These are phyloP conservation scores for Gouania willdenowi DNA, from an alignment of 2,797 vertebrate genomes.

Conservation along the genomic window DNA sequence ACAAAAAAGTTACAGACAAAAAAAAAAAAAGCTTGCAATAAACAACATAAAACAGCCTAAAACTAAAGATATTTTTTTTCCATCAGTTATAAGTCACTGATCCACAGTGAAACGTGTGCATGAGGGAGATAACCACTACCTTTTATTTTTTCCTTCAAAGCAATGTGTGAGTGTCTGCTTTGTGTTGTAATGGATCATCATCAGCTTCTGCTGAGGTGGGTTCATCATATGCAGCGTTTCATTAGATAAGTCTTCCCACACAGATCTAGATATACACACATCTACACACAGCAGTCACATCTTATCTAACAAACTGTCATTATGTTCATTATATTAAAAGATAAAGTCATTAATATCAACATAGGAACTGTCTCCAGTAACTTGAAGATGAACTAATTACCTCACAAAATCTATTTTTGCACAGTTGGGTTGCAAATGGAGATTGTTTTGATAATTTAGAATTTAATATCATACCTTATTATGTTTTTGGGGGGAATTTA, in stretches of 20 bases:
- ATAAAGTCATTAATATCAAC: constrained; percentile 1
- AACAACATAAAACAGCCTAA: too few relatives aligned
- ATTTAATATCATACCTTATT: too few relatives aligned
- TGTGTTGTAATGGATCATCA: constrained; percentile 34
- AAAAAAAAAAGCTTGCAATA: too few relatives aligned
- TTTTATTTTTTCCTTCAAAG: constrained; percentile 48
- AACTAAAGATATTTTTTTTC: too few relatives aligned
- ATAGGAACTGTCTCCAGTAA: neutral
- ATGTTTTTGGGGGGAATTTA: too few relatives aligned
- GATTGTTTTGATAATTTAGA: neutral
- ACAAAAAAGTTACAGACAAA: too few relatives aligned
- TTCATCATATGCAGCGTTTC: constrained; percentile 21
- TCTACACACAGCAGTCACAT: constrained; percentile 3
- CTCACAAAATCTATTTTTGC: neutral
- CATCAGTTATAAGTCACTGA: too few relatives aligned
- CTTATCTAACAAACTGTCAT: constrained; percentile 19
- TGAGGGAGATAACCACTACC: constrained; percentile 18
- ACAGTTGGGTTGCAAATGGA: neutral
- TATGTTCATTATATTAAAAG: constrained; percentile 17
- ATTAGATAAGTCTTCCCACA: constrained; percentile 11
- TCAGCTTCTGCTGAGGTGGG: constrained; percentile 15
- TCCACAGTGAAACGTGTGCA: too few relatives aligned
- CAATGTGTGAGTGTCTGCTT: constrained; percentile 16
- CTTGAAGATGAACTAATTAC: neutral
- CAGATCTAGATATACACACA: constrained; percentile 16